Evolutionary conservation across 64 coral and sea anemone genomes (phyloP), one percentile per base, ranked within the genome.

Genomic region (Porites australiensis): DNA sequence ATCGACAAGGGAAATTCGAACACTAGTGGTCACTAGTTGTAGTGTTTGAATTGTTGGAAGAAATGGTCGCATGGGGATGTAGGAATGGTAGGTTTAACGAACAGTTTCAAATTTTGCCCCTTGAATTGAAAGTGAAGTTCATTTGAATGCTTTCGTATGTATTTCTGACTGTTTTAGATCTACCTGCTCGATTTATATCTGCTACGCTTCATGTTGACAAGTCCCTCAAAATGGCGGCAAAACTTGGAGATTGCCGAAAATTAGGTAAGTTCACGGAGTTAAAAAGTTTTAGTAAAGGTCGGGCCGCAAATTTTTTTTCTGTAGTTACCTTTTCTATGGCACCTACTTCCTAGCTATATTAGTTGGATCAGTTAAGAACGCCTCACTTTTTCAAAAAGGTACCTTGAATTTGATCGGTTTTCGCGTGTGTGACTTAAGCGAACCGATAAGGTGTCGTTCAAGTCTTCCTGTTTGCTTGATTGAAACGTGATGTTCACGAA

Each of bases 201-300:
- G 73, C 73, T 76, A 76, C 73, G 73, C 73, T 76, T 76, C 73
- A 76, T 76, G 73, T 76, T 76, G 73, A 52, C 73, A 76, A 76
- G 73, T 50, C 73, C 73, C 47, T 76, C 47, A 76, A 76, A 76
- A 76, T 76, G 44, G 73, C 72, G 46, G 72, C 72, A 37, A 75
- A 75, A 75, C 72, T 75, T 75, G 69, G 69, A 72, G 69, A 72
- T 72, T 72, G 69, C 69, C 69, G 69, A 72, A 72, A 72, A 72
- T 72, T 72, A 72, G 69, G 69, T 72, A 72, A 72, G 69, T 72
- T 72, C 69, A 37, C 21, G 69, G 69, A 45, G 69, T 72, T 72
- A 72, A 43, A 72, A 72, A 72, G 69, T 37, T 72, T 72, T 72
- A 6, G 69, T 72, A 45, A 72, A 45, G 69, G 69, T 72, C 69